Evolutionary conservation across 92 coral and sea anemone species (phyloP), one percentile per base, ranked within the genome.

Genomic region (Siderastrea radians): DNA sequence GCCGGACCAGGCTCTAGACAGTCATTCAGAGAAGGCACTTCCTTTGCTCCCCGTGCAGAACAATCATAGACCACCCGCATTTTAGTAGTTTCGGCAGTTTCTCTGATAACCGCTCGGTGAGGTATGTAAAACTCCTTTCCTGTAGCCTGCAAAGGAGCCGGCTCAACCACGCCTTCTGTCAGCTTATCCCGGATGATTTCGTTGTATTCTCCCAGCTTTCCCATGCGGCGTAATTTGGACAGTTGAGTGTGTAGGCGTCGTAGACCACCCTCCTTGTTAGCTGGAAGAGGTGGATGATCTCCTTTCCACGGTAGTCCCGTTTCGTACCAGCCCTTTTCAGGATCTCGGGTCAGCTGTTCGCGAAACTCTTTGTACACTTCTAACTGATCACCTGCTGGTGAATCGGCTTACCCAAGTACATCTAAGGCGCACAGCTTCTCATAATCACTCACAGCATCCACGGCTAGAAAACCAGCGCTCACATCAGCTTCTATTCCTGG

Each of bases 151-250:
- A 15, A 26, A 64, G 85, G 73, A 49, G 85, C 90, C 46, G 55
- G 79, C 57, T 86, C 90, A n/a, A 86, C 91, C 6, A 80, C 84
- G 38, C 91, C 91, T 47, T 87, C 86, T n/a, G 55, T 46, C 7
- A 80, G 3, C 49, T 80, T 82, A 11, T 87, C 81, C 64, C 12
- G 80, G n/a, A 88, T 81, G 58, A 88, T 74, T 59, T 8, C 43
- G 43, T 86, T 80, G 11, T 86, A 86, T 60, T 81, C 87, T 16
- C 61, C 53, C 45, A 87, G 77, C 49, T 72, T 80, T 26, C 87
- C 87, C 46, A 68, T 65, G 6, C 72, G 46, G 6, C 82, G 85
- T 47, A 74, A 65, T 49, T 82, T 88, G 3, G 76, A 6, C 7
- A 82, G 78, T 65, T 60, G 88, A 52, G 63, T 81, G 69, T 43